phyloP scores from a whole-genome alignment of 2,888 invertebrate genomes.

The Cheilosia grossa region DNA sequence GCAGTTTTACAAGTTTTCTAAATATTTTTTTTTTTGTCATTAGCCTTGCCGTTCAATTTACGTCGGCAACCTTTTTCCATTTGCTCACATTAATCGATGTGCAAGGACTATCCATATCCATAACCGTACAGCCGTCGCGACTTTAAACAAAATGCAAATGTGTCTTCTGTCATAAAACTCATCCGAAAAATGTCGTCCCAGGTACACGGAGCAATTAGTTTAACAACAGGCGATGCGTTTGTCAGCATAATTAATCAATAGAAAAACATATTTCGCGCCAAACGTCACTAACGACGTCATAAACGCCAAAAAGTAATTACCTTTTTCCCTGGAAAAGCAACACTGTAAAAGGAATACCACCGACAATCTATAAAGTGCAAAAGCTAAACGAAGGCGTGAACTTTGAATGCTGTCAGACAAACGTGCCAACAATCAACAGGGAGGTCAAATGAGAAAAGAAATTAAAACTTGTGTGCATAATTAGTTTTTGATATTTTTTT shows the following conservation, averaged over 20 bases:
- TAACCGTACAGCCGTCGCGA: neutral
- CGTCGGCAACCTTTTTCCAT: neutral
- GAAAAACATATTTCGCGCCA: constrained; percentile 23
- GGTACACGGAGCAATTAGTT: constrained; percentile 29
- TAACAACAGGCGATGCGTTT: constrained; percentile 49
- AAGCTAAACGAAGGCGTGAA: constrained; percentile 24
- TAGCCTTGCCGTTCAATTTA: constrained; percentile 14
- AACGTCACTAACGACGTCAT: constrained; percentile 34
- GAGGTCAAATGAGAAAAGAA: neutral
- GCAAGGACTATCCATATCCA: constrained; percentile 19
- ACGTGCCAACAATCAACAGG: neutral
- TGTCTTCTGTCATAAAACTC: constrained; percentile 7
- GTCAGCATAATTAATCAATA: constrained; percentile 42
- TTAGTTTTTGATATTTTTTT: constrained; percentile 36
- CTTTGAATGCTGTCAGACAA: constrained; percentile 8
- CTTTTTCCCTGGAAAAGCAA: neutral
- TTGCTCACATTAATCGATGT: constrained; percentile 3
- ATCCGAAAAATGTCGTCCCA: constrained; percentile 21
- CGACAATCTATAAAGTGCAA: neutral
- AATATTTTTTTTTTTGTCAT: constrained; percentile 11
- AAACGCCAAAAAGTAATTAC: constrained; percentile 3
- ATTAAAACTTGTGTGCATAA: constrained; percentile 1
- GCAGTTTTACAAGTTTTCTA: too few relatives aligned
- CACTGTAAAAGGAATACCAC: constrained; percentile 36
- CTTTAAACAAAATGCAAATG: constrained; percentile 31